phyloP scores from a whole-genome alignment of 2,797 vertebrate genomes.

The Buceros bicornis region DNA sequence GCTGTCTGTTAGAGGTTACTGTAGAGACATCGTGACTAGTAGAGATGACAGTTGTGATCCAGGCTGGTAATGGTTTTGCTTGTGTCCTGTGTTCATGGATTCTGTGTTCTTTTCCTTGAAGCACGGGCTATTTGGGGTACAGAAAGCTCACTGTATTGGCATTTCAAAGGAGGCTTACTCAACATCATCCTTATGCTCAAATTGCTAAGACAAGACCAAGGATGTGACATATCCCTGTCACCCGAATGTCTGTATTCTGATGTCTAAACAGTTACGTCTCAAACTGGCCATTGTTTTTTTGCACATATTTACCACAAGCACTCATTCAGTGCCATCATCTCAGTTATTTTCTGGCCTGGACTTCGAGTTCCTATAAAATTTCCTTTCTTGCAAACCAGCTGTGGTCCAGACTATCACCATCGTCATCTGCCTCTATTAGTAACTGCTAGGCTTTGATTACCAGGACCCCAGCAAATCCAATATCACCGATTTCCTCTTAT shows the following conservation, averaged over 20 bases:
- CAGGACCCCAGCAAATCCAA: constrained; percentile 42
- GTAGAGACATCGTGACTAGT: neutral
- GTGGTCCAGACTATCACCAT: constrained; percentile 16
- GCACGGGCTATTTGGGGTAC: neutral
- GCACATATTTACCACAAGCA: neutral
- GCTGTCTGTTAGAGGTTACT: neutral
- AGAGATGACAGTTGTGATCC: neutral
- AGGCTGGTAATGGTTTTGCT: neutral
- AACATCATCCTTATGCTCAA: neutral
- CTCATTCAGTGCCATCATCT: neutral
- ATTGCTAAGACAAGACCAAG: neutral
- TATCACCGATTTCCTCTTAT: constrained; percentile 11
- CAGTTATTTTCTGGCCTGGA: neutral
- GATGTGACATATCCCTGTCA: neutral
- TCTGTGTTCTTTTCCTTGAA: neutral
- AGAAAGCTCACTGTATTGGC: fast-evolving
- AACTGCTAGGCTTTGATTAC: constrained; percentile 52
- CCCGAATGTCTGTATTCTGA: neutral
- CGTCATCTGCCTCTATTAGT: constrained; percentile 13
- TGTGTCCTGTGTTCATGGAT: neutral
- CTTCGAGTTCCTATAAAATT: constrained; percentile 2
- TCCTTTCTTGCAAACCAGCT: constrained; percentile 34
- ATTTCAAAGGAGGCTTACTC: neutral
- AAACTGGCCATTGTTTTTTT: neutral
- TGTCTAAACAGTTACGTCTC: neutral